A percentile compares a stretch with the other conserved stretches of the same genome.
Evolutionary conservation across 2,888 invertebrate genomes (phyloP).

Genomic region (Monochamus alternatus): DNA sequence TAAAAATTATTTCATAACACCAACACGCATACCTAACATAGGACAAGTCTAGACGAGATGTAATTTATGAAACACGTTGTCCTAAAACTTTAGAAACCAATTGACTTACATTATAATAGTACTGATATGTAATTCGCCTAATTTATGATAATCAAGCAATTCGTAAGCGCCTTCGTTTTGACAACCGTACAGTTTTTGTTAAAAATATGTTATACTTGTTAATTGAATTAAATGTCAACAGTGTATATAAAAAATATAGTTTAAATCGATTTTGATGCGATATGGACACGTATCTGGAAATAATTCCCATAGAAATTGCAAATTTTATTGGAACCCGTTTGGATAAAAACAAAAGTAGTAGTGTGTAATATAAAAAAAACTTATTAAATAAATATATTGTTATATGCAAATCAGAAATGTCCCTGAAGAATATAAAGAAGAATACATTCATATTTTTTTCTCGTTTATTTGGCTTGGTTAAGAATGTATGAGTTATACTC

Average conservation of each 20-base stretch:
- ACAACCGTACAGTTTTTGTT: slow-evolving; percentile 11
- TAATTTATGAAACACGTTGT: slow-evolving; percentile 10
- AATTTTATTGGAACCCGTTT: not conserved
- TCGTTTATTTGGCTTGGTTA: too few relatives aligned
- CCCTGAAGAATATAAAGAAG: too few relatives aligned
- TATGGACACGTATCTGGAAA: not conserved
- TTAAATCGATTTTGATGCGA: not conserved
- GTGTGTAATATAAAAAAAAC: not conserved
- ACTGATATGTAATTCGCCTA: slow-evolving; percentile 6
- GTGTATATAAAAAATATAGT: not conserved
- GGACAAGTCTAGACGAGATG: not conserved
- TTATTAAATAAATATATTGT: too few relatives aligned
- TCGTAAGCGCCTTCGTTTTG: slow-evolving; percentile 16
- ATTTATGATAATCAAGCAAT: slow-evolving; percentile 18
- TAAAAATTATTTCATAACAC: too few relatives aligned
- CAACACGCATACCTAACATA: too few relatives aligned
- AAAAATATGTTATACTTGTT: slow-evolving; percentile 14
- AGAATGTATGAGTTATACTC: too few relatives aligned
- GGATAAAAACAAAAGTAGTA: slow-evolving; percentile 2
- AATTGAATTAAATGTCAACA: slow-evolving; percentile 1
- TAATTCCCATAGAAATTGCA: not conserved
- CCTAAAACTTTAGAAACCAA: slow-evolving; percentile 12
- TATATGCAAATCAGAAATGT: too few relatives aligned
- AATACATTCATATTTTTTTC: too few relatives aligned
- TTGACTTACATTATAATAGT: slow-evolving; percentile 1